A percentile compares a stretch with the other conserved stretches of the same genome.
These are phyloP conservation scores for Henicopernis longicauda DNA, from an alignment of 2,113 vertebrate species.

Conservation along the genomic window DNA sequence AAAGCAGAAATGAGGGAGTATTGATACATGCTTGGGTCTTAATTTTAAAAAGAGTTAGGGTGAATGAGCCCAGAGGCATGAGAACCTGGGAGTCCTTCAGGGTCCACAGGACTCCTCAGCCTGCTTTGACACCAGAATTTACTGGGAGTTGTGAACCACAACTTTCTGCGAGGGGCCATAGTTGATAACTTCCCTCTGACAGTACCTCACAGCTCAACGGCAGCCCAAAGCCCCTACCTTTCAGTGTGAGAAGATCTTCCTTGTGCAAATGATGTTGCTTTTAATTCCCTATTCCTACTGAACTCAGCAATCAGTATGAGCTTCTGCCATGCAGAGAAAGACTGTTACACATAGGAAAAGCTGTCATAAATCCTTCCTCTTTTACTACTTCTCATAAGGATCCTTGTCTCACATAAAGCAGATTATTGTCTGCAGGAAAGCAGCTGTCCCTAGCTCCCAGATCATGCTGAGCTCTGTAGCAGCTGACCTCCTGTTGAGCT, in stretches of 20 bases:
- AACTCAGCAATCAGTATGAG: not conserved
- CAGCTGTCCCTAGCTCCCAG: not conserved
- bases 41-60: not conserved
- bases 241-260: not conserved
- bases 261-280: not conserved
- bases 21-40: not conserved
- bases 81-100: not conserved
- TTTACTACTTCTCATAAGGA: not conserved
- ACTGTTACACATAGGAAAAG: not conserved
- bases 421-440: not conserved
- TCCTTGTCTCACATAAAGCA: not conserved
- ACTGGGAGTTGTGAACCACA: not conserved
- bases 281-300: not conserved
- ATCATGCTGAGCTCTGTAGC: not conserved
- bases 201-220: not conserved
- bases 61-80: not conserved
- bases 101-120: not conserved
- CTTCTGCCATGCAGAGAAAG: not conserved
- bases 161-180: not conserved
- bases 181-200: not conserved
- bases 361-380: constrained; percentile 2
- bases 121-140: not conserved
- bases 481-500: not conserved
- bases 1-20: not conserved
- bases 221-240: not conserved